phyloP scores from a whole-genome alignment of 2,888 invertebrate species.

The Microctonus brassicae region DNA sequence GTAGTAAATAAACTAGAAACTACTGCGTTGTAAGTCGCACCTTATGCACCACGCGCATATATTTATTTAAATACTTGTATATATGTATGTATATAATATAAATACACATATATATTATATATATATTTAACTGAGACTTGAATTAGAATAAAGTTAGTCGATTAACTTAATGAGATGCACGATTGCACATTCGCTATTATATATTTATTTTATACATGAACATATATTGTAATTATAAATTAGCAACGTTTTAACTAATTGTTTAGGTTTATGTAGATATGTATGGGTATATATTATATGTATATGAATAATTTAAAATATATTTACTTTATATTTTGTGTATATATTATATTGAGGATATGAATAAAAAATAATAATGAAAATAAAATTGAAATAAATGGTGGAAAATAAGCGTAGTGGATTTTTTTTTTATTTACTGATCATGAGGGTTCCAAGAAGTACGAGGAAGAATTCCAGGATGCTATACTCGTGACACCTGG shows the following conservation, averaged over 20 bases:
- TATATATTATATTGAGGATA: no score
- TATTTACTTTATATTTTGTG: no score
- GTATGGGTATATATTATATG: no score
- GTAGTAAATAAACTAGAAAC: slow-evolving; percentile 34
- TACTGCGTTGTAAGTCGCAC: slow-evolving; percentile 32
- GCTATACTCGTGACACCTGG: slow-evolving; percentile 42
- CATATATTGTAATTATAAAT: background rate
- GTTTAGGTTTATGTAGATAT: no score
- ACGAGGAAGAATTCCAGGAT: slow-evolving; percentile 40
- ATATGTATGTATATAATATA: background rate
- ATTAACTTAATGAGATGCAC: slow-evolving; percentile 10
- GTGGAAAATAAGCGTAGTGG: background rate
- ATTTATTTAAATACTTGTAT: background rate
- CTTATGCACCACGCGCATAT: slow-evolving; percentile 1
- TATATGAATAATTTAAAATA: no score
- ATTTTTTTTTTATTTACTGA: no score
- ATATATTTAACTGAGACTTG: background rate
- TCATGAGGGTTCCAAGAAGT: slow-evolving; percentile 37
- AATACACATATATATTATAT: no score
- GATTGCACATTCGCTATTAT: background rate
- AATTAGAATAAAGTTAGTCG: slow-evolving; percentile 7
- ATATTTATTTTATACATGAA: background rate
- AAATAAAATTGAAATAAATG: background rate
- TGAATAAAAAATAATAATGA: background rate
- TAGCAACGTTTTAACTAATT: background rate